A percentile compares a stretch with the other conserved stretches of the same genome.
Evolutionary conservation across 2,797 vertebrate species (phyloP).

Genomic region (Spinus pinus): DNA sequence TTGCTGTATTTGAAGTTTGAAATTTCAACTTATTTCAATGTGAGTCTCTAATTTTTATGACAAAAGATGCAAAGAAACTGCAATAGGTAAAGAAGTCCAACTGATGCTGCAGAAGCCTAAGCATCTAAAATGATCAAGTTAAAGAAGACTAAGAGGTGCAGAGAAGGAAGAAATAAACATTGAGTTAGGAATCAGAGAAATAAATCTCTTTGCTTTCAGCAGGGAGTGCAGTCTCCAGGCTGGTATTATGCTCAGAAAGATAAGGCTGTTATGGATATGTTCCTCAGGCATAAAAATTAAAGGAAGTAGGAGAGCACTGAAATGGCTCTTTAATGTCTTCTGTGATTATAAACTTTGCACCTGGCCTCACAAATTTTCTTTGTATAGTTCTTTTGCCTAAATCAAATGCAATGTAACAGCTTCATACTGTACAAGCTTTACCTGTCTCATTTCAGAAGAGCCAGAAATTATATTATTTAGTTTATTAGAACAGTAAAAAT

Average conservation of each 20-base stretch:
- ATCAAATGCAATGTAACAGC: neutral
- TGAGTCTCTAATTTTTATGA: neutral
- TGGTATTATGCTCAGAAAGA: constrained; percentile 59
- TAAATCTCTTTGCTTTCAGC: constrained; percentile 62
- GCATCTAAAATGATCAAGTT: constrained; percentile 13
- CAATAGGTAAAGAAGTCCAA: neutral
- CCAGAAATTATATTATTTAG: neutral
- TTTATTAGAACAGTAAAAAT: neutral
- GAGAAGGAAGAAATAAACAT: constrained; percentile 42
- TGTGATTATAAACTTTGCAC: constrained; percentile 4
- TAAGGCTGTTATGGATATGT: constrained; percentile 50
- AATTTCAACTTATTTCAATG: neutral
- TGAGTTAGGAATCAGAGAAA: constrained; percentile 34
- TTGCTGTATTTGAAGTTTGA: neutral
- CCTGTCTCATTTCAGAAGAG: neutral
- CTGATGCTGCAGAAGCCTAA: neutral
- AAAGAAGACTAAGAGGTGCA: constrained; percentile 27
- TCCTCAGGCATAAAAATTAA: constrained; percentile 65
- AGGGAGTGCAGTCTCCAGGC: constrained; percentile 55
- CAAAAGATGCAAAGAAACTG: neutral
- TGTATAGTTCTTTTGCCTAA: neutral
- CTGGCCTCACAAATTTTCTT: neutral
- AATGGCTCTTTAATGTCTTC: constrained; percentile 11
- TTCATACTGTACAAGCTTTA: neutral
- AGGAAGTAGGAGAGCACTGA: neutral